Percentiles rank a stretch among this genome's conserved stretches.
phyloP scores from a whole-genome alignment of 2,113 vertebrate species.

The Rhynchopsitta pachyrhyncha region DNA sequence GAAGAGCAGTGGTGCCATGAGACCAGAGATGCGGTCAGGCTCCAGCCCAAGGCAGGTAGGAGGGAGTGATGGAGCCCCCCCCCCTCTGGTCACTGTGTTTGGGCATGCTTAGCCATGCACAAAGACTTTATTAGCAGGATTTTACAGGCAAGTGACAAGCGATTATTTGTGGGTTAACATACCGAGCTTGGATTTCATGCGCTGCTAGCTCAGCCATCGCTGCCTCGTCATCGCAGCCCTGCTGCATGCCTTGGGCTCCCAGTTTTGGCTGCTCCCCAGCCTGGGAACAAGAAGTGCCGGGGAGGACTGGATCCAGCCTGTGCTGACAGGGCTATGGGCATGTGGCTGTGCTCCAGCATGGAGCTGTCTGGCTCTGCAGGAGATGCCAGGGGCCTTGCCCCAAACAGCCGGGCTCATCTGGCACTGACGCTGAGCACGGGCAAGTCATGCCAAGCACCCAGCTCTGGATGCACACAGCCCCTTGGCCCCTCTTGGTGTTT shows the following conservation, averaged over 20 bases:
- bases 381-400: background rate
- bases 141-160: background rate
- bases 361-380: background rate
- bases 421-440: accelerated
- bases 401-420: background rate
- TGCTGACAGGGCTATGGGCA: background rate
- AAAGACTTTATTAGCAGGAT: background rate
- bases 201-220: background rate
- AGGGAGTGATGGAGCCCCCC: background rate
- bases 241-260: background rate
- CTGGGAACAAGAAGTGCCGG: background rate
- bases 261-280: background rate
- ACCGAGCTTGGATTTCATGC: accelerated
- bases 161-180: background rate
- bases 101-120: background rate
- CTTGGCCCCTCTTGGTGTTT: too few species aligned
- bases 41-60: background rate
- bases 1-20: accelerated
- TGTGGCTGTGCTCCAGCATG: background rate
- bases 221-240: background rate
- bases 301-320: background rate
- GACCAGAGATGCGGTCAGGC: background rate
- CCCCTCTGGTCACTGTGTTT: background rate
- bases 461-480: background rate
- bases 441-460: background rate